These are phyloP conservation scores for Aphrocallistes beatrix DNA, from an alignment of 37 sponge, comb jelly and placozoan genomes.

Conservation along the genomic window DNA sequence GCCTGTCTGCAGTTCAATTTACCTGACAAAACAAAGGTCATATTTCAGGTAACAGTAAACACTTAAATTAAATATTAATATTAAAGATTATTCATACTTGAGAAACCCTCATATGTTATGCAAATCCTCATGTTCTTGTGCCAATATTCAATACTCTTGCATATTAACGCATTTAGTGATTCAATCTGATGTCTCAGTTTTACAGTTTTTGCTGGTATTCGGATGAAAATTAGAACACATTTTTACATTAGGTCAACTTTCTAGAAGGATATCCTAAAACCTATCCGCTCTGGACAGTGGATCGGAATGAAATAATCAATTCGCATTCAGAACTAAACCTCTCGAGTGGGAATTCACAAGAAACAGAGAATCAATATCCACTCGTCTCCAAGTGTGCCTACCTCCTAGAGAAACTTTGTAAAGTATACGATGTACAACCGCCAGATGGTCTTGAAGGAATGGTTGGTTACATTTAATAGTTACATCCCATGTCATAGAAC, in stretches of 20 bases:
- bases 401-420: not conserved
- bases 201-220: no score
- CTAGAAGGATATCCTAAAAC: not conserved
- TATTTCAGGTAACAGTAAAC: not conserved
- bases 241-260: not conserved
- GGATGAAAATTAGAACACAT: no score
- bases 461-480: conserved; percentile 14
- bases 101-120: no score
- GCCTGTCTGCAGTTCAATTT: not conserved
- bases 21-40: not conserved
- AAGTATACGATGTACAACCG: not conserved
- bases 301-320: not conserved
- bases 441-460: not conserved
- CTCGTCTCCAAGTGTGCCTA: not conserved
- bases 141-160: no score
- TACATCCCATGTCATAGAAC: no score
- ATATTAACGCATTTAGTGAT: no score
- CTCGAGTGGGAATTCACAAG: not conserved
- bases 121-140: no score
- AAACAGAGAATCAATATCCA: not conserved
- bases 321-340: not conserved
- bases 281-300: not conserved
- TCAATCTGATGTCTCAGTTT: no score
- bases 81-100: no score
- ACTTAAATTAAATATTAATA: no score